A percentile compares a stretch with the other conserved stretches of the same genome.
Conservation (phyloP, 2,888 invertebrate genomes). For the Timandra comae region DNA sequence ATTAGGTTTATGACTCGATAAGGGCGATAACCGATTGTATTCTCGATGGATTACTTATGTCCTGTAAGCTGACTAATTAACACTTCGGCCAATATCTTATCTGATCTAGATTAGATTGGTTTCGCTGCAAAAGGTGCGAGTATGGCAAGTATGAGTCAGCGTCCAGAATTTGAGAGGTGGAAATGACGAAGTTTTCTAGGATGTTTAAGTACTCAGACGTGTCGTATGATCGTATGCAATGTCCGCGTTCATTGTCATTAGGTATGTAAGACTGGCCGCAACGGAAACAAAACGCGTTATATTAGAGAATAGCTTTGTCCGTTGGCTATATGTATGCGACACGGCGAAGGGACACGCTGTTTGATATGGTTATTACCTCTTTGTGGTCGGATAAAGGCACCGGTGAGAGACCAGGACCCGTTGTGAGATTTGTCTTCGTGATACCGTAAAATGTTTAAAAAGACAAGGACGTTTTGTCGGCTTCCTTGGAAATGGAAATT, state of each 20-base stretch:
- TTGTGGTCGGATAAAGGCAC: slow-evolving; percentile 65
- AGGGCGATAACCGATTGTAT: slow-evolving; percentile 32
- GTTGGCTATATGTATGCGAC: slow-evolving; percentile 67
- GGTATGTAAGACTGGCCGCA: slow-evolving; percentile 52
- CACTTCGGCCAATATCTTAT: slow-evolving; percentile 13
- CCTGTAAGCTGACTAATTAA: slow-evolving; percentile 27
- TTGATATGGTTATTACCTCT: slow-evolving; percentile 77
- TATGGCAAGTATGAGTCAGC: too few species aligned
- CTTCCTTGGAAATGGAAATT: slow-evolving; percentile 65
- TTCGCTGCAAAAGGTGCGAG: not conserved
- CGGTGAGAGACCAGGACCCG: slow-evolving; percentile 51
- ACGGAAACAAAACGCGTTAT: slow-evolving; percentile 69
- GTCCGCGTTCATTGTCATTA: slow-evolving; percentile 43
- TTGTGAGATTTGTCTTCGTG: slow-evolving; percentile 66
- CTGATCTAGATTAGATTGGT: slow-evolving; percentile 9
- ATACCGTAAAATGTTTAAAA: slow-evolving; percentile 66
- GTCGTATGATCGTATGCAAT: slow-evolving; percentile 45
- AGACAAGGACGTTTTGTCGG: slow-evolving; percentile 40
- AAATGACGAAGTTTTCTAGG: too few species aligned
- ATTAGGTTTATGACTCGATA: slow-evolving; percentile 50
- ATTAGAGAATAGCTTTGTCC: slow-evolving; percentile 57
- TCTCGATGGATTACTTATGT: slow-evolving; percentile 27
- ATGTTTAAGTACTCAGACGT: too few species aligned
- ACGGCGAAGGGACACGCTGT: slow-evolving; percentile 69
- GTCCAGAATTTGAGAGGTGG: too few species aligned